Evolutionary conservation across 2,888 invertebrate species (phyloP), one percentile per base, ranked within the genome.

Genomic region (Temnothorax ravouxi): DNA sequence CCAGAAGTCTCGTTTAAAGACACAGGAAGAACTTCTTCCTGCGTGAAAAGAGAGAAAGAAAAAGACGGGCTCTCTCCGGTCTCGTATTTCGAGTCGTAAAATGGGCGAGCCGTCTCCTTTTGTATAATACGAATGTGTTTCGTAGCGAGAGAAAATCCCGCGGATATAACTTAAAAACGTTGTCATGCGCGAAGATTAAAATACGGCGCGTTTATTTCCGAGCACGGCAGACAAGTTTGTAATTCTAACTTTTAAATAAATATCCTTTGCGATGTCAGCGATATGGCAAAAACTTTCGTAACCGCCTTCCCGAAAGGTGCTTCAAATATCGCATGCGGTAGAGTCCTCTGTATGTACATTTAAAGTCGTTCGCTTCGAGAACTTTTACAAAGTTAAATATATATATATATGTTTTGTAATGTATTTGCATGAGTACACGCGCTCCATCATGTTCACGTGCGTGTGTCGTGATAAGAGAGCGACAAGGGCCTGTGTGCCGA

Each of bases 21-120:
- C 52, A 62, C 81, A 81, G 81, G 75, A 81, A 81, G 75, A 81
- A 62, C 47, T 29, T 81, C 79, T 71, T 80, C 75, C 81, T 81
- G 75, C 52, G 15, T 44, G 29, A 52, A 52, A 44, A 79, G 56
- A 69, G n/a, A 74, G 15, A n/a, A n/a, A 62, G 21, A 38, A 15
- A 64, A 34, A 41, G 76, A 38, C 6, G 2, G 11, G 21, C 34
- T 34, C 34, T 34, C 47, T 8, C 47, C 34, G 3, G 75, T 64
- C 15, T 77, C 54, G 77, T 77, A 69, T 67, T 77, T 29, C 77
- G 54, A 67, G 41, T 25, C 25, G 41, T 54, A 41, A 67, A 77
- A 77, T 25, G 41, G 41, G 38, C 67, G 25, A 34, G 47, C n/a
- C 50, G 34, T 76, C 52, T 54, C 41, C n/a, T 67, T 77, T 77